phyloP scores from a whole-genome alignment of 2,888 invertebrate genomes.

The Xanthostigma xanthostigma region DNA sequence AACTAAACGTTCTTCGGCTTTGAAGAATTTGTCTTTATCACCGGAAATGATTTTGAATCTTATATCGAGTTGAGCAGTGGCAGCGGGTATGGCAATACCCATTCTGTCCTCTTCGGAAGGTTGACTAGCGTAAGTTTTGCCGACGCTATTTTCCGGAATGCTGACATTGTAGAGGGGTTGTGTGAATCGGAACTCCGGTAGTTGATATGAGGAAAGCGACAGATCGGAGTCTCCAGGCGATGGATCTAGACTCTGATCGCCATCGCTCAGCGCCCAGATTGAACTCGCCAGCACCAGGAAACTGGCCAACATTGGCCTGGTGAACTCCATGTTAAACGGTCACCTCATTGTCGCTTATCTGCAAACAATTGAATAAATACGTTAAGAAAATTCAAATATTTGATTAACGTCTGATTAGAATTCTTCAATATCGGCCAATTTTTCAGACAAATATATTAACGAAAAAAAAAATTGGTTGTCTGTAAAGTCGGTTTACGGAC shows the following conservation, averaged over 20 bases:
- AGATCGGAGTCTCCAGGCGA: no score
- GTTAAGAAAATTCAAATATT: no score
- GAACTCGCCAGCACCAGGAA: not conserved
- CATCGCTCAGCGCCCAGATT: no score
- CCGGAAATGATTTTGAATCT: conserved; percentile 79
- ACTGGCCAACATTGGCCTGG: not conserved
- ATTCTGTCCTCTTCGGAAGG: conserved; percentile 58
- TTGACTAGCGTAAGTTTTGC: conserved; percentile 70
- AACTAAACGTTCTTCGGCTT: conserved; percentile 74
- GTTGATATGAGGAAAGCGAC: not conserved
- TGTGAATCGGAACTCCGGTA: conserved; percentile 49
- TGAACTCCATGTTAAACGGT: not conserved
- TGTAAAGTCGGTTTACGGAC: no score
- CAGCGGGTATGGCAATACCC: conserved; percentile 50
- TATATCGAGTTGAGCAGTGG: conserved; percentile 38
- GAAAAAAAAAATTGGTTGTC: no score
- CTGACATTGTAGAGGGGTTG: conserved; percentile 68
- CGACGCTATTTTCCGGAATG: conserved; percentile 83
- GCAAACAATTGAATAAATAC: no score
- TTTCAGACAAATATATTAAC: no score
- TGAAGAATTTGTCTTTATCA: conserved; percentile 81
- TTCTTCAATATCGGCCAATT: no score
- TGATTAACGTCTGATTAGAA: no score
- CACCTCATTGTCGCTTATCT: not conserved
- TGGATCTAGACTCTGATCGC: no score